Evolutionary conservation across 2,797 vertebrate species (phyloP), one percentile per base, ranked within the genome.

Genomic region (Enteromius anoplus): DNA sequence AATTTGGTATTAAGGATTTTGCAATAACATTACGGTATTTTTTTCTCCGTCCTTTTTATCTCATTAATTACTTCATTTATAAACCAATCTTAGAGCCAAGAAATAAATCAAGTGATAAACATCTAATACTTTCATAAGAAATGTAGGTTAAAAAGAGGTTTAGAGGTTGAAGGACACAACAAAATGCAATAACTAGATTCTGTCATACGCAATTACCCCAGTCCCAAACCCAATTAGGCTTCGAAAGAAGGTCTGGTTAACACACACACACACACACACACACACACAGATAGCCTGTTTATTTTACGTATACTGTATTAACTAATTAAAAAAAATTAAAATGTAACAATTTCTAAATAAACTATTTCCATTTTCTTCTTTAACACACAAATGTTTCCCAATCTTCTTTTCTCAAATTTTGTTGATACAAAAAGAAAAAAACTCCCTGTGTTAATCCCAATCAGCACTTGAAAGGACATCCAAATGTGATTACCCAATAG

Each of bases 121-220:
- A 81, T 80, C 53, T 77, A 75, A 73, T 73, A 40, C 45, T 29
- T 65, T 68, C 49, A 75, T 29, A 23, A 40, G 42, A 85, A 84
- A 87, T 34, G 7, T 26, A 55, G 64, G 21, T 26, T 42, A 21
- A 82, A 32, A 78, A 26, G 80, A 40, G 23, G 23, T 29, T 62
- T 45, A 64, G 65, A 70, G 42, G 65, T 73, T 6, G 40, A 81
- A 49, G 37, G 42, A 62, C 70, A 58, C 49, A 40, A 73, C 72
- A 45, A 79, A 80, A 60, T 55, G 76, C 40, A 29, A 86, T 75
- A 70, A 82, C 69, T 71, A 71, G 87, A 88, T 47, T 83, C 82
- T 88, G 89, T 91, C 90, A 85, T 87, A 87, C 75, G 85, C 29
- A 80, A 91, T 93, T 87, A 92, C 85, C 75, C 89, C 81, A 51